phyloP scores from a whole-genome alignment of 1,140 invertebrate species.

The Drosophila ogumai region DNA sequence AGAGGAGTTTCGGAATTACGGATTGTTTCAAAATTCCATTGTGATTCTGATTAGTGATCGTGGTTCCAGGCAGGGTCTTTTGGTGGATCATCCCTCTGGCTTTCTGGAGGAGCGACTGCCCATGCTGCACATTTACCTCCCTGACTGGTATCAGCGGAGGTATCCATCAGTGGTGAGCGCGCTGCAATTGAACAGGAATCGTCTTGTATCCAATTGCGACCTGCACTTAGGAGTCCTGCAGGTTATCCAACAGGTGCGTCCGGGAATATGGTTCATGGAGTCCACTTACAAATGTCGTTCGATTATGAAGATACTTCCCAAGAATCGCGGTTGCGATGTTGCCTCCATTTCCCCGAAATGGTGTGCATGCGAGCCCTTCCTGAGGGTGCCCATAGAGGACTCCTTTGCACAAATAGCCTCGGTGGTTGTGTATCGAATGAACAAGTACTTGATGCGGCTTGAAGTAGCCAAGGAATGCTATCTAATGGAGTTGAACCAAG shows the following conservation, averaged over 20 bases:
- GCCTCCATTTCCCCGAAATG: constrained; percentile 90
- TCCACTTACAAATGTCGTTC: constrained; percentile 80
- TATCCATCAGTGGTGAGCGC: constrained; percentile 88
- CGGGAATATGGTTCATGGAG: constrained; percentile 86
- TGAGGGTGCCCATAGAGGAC: constrained; percentile 3
- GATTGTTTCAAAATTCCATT: constrained; percentile 88
- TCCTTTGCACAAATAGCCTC: constrained; percentile 56
- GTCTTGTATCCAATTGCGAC: constrained; percentile 92
- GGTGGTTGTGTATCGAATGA: constrained; percentile 84
- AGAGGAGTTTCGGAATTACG: constrained; percentile 85
- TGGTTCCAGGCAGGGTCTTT: constrained; percentile 93
- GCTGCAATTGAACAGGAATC: constrained; percentile 89
- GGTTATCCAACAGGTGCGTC: constrained; percentile 88
- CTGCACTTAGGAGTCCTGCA: constrained; percentile 88
- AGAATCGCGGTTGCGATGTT: constrained; percentile 88
- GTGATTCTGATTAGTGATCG: constrained; percentile 95
- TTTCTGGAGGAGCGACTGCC: constrained; percentile 95
- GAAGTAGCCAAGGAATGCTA: constrained; percentile 32
- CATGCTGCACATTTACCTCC: constrained; percentile 91
- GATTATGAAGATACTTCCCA: constrained; percentile 88
- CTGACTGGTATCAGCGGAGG: constrained; percentile 88
- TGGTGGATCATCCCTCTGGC: constrained; percentile 88
- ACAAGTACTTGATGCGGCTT: constrained; percentile 75
- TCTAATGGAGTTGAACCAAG: background rate
- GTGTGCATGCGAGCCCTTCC: constrained; percentile 89